Base-by-base conservation (phyloP, 2,113 vertebrate species). In the Sialia sialis region DNA sequence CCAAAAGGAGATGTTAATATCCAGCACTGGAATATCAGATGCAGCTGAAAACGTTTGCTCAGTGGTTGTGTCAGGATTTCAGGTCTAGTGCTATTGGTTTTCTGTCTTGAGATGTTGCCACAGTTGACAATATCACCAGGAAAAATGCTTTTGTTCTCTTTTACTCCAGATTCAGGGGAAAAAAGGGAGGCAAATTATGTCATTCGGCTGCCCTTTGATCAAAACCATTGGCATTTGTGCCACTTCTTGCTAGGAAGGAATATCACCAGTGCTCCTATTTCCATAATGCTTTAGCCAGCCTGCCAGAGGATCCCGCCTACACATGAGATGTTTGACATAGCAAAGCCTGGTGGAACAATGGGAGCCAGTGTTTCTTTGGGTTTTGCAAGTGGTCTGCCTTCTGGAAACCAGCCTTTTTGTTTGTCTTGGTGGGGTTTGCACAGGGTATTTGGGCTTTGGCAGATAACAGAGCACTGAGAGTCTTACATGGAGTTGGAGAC, bases 351-450 rank as follows among this genome's bases (percentile, higher is more conserved):
- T 85, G 74, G 70, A 95, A 94, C 89, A 96, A 90, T 59, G 66
- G 90, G 18, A 91, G 46, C 73, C 82, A 93, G 66, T 94, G 91
- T 96, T 93, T 84, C 87, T 69, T 87, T 78, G 66, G 60, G 73
- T 32, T 89, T 89, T 93, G 60, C 74, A 86, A 93, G 52, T 56
- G 49, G 46, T 69, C 54, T 87, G 83, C 87, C 70, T 88, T 93
- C 74, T 89, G 72, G 88, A 89, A 93, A 93, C 32, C 80, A 70
- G 39, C 19, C 25, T 80, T 94, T 93, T 72, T 96, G 60, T 95
- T 96, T 93, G 68, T 75, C 86, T 93, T 93, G 83, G 91, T 95
- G 89, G 64, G 72, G 70, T 90, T 93, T 91, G 72, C 80, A 36
- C 19, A 13, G 78, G 46, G 59, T 87, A 29, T 87, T 89, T 82